These are phyloP conservation scores for Drosophila pseudoananassae DNA, from an alignment of 1,140 invertebrate species.

Conservation along the genomic window DNA sequence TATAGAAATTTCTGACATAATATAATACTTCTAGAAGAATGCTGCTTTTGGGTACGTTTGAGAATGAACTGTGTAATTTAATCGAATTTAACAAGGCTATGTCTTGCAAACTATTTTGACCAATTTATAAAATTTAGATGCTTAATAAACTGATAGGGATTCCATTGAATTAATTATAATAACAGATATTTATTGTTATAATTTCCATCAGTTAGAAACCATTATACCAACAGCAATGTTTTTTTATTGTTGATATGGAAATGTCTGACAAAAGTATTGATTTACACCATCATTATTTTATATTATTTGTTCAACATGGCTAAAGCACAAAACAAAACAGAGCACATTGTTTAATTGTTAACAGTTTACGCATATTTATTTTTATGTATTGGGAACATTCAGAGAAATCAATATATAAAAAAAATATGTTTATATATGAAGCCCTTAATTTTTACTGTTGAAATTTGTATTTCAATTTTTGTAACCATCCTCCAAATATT, in stretches of 20 bases:
- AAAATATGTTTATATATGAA: constrained; percentile 48
- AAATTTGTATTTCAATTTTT: constrained; percentile 56
- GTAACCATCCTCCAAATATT: constrained; percentile 49
- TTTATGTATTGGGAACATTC: constrained; percentile 50
- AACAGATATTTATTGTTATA: not conserved
- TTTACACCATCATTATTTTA: constrained; percentile 5
- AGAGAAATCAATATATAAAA: constrained; percentile 56
- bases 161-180: not conserved
- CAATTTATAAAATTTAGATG: not conserved
- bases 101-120: not conserved
- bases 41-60: not conserved
- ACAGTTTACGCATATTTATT: constrained; percentile 55
- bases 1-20: constrained; percentile 4
- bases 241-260: constrained; percentile 1
- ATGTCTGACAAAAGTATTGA: constrained; percentile 11
- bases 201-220: no score
- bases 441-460: constrained; percentile 65
- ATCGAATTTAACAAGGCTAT: not conserved
- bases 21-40: not conserved
- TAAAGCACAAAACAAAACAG: constrained; percentile 16
- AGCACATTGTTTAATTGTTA: constrained; percentile 33
- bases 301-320: constrained; percentile 18
- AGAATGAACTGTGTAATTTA: not conserved
- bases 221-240: not conserved
- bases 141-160: not conserved